A percentile compares a stretch with the other conserved stretches of the same genome.
Evolutionary conservation across 35 echinoderm and acorn worm species (phyloP).

Genomic region (Chiridota heheva): DNA sequence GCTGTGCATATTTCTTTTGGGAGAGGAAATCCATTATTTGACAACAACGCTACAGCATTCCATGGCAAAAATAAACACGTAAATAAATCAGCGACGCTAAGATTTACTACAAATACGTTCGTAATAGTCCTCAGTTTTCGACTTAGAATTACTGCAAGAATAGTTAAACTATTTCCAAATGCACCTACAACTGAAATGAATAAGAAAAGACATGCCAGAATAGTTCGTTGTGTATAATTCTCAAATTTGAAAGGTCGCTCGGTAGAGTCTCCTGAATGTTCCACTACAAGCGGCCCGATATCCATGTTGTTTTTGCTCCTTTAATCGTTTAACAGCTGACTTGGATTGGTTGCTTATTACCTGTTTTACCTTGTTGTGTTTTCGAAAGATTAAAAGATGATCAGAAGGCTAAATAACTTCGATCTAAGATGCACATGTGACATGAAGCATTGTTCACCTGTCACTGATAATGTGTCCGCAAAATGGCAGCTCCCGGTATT

Average conservation of each 20-base stretch:
- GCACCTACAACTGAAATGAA: slow-evolving; percentile 25
- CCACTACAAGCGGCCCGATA: no score
- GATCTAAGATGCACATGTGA: no score
- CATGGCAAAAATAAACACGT: slow-evolving; percentile 31
- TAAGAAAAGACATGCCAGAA: slow-evolving; percentile 31
- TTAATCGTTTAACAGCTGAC: no score
- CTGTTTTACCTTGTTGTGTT: no score
- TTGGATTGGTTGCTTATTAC: no score
- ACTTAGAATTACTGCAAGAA: slow-evolving; percentile 45
- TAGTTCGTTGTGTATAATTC: slow-evolving; percentile 16
- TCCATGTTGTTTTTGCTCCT: no score
- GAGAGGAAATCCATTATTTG: slow-evolving; percentile 2
- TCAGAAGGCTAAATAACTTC: no score
- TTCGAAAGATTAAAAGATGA: no score
- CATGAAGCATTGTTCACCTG: no score
- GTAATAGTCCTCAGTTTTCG: slow-evolving; percentile 48
- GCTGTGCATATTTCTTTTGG: slow-evolving; percentile 37
- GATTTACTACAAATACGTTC: slow-evolving; percentile 63
- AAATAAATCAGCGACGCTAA: slow-evolving; percentile 48
- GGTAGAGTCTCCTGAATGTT: no score
- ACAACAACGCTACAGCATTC: slow-evolving; percentile 42
- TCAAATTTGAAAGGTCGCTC: slow-evolving; percentile 33
- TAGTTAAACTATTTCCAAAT: slow-evolving; percentile 53
- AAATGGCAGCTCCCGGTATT: no score
- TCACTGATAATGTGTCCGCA: no score